Percentiles rank a stretch among this genome's conserved stretches.
Evolutionary conservation across 2,888 invertebrate genomes (phyloP).

Genomic region (Ferrisia virgata): DNA sequence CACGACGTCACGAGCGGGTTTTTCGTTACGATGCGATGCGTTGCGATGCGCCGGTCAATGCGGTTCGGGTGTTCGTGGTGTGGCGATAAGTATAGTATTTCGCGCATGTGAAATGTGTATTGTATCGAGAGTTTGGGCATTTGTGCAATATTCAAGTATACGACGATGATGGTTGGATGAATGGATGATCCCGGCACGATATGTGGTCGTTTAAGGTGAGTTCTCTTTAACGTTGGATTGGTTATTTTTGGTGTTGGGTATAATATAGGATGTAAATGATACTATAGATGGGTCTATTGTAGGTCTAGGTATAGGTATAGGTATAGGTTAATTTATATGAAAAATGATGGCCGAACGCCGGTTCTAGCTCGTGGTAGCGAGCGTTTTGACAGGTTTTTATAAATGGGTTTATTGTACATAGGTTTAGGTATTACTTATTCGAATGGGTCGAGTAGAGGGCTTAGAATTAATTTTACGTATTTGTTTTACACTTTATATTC

Average conservation of each 20-base stretch:
- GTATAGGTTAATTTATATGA: no score
- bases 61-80: background rate
- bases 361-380: background rate
- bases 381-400: background rate
- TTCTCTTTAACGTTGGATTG: background rate
- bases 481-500: background rate
- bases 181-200: background rate
- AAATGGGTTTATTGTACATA: background rate
- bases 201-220: conserved; percentile 24
- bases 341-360: background rate
- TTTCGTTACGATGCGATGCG: no score
- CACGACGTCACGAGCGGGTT: no score
- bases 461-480: background rate
- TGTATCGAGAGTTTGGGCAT: conserved; percentile 6
- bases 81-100: background rate
- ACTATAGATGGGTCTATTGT: background rate
- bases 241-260: background rate
- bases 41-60: background rate
- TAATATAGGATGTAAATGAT: background rate
- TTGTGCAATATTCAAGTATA: conserved; percentile 11
- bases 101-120: background rate
- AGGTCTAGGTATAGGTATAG: no score
- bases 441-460: background rate
- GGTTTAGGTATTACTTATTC: no score
- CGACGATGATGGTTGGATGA: background rate